phyloP scores from a whole-genome alignment of 2,888 invertebrate genomes.

The Poecilobothrus nobilitatus region DNA sequence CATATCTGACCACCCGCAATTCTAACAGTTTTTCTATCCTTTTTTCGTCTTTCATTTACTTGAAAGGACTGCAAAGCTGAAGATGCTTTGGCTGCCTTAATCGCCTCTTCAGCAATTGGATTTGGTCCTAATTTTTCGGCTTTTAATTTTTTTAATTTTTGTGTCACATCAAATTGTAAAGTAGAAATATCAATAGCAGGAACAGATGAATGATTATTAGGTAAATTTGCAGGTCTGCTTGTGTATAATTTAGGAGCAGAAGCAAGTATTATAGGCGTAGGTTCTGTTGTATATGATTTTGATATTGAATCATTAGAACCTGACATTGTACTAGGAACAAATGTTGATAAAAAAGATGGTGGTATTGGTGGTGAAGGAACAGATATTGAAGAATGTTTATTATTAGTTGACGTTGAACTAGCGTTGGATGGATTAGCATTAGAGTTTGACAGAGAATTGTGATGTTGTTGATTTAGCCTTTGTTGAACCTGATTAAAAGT shows the following conservation, averaged over 20 bases:
- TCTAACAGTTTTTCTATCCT: constrained; percentile 56
- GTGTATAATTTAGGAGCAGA: constrained; percentile 63
- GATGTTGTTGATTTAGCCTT: constrained; percentile 50
- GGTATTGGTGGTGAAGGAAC: constrained; percentile 38
- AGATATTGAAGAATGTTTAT: constrained; percentile 22
- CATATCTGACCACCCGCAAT: constrained; percentile 91
- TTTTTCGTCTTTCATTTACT: constrained; percentile 46
- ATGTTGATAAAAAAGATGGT: constrained; percentile 41
- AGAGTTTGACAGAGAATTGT: background rate
- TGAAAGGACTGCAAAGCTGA: constrained; percentile 51
- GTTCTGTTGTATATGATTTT: constrained; percentile 39
- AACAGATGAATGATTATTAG: constrained; percentile 35
- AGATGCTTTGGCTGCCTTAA: constrained; percentile 54
- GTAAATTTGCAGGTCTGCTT: constrained; percentile 45
- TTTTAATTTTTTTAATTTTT: constrained; percentile 54
- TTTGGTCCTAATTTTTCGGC: constrained; percentile 56
- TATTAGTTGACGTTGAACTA: background rate
- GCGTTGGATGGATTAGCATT: constrained; percentile 20
- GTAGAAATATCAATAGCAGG: constrained; percentile 47
- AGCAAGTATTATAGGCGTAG: constrained; percentile 57
- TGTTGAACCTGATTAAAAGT: constrained; percentile 65
- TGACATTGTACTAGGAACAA: constrained; percentile 32
- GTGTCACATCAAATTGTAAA: constrained; percentile 50
- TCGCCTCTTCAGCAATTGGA: constrained; percentile 55
- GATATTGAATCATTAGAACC: constrained; percentile 43